phyloP scores from a whole-genome alignment of 2,888 invertebrate species.

The Mechanitis mazaeus region DNA sequence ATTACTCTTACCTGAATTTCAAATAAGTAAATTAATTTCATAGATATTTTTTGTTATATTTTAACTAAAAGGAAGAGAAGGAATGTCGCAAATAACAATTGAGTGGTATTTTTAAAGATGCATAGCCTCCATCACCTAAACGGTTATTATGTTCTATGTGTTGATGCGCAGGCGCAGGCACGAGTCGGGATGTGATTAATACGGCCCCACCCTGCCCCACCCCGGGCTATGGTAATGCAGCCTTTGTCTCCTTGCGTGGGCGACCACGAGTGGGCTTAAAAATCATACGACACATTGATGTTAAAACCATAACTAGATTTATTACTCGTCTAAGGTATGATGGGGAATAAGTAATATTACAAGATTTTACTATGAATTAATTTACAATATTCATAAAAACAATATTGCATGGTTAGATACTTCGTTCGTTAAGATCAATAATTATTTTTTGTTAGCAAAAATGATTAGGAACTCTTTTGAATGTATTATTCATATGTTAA shows the following conservation, averaged over 20 bases:
- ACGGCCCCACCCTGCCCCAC: constrained; percentile 52
- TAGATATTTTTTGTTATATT: too few species aligned
- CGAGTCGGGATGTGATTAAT: constrained; percentile 59
- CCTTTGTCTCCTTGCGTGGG: constrained; percentile 62
- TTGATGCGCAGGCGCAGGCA: constrained; percentile 44
- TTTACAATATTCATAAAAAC: too few species aligned
- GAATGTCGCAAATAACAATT: too few species aligned
- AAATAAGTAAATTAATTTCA: too few species aligned
- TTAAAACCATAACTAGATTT: constrained; percentile 7
- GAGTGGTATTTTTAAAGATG: not conserved
- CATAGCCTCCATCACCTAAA: not conserved
- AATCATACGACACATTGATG: constrained; percentile 48
- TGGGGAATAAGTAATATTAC: too few species aligned
- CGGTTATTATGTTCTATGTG: constrained; percentile 10
- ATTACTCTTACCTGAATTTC: too few species aligned
- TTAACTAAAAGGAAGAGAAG: too few species aligned
- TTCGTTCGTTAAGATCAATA: too few species aligned
- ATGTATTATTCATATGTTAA: not conserved
- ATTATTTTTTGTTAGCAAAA: too few species aligned
- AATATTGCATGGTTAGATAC: too few species aligned
- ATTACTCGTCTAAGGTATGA: not conserved
- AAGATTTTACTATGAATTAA: not conserved
- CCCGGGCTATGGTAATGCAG: constrained; percentile 53
- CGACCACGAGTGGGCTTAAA: constrained; percentile 56
- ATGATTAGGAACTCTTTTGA: not conserved